A percentile compares a stretch with the other conserved stretches of the same genome.
Conservation (phyloP, 2,888 invertebrate genomes). For the Trissolcus japonicus region DNA sequence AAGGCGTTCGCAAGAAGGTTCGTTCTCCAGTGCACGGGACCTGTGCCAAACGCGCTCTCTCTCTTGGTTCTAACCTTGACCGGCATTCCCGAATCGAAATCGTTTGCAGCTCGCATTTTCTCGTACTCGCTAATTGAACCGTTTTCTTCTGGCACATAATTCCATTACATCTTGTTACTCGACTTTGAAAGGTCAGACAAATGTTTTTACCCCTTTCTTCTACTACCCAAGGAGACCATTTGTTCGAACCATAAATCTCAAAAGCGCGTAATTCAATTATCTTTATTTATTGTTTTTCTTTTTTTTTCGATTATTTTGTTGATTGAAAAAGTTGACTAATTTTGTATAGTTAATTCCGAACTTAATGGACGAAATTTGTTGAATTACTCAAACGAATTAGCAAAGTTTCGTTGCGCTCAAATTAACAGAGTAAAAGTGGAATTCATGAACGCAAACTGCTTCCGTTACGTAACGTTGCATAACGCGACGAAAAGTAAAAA, state of each 20-base stretch:
- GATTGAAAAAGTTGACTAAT: no score
- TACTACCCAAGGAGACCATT: no score
- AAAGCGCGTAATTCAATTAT: not conserved
- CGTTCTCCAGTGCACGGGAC: constrained; percentile 37
- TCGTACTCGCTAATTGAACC: constrained; percentile 31
- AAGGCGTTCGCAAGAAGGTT: constrained; percentile 8
- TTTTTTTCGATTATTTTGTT: no score
- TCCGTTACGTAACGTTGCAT: constrained; percentile 26
- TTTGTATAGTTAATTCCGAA: no score
- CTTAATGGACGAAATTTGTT: no score
- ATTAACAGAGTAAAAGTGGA: constrained; percentile 31
- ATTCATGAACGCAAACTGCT: constrained; percentile 32
- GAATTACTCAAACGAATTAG: constrained; percentile 4
- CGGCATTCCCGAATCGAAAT: constrained; percentile 39
- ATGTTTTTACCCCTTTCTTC: no score
- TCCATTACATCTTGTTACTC: constrained; percentile 30
- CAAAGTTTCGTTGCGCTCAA: constrained; percentile 20
- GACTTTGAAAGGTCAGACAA: constrained; percentile 27
- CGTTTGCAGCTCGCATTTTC: constrained; percentile 46
- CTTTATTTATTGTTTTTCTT: no score
- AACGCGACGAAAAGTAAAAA: constrained; percentile 16
- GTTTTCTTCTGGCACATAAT: constrained; percentile 23
- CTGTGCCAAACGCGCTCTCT: constrained; percentile 33
- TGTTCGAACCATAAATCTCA: no score
- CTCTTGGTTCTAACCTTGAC: constrained; percentile 37